A percentile compares a stretch with the other conserved stretches of the same genome.
Conservation (phyloP, 2,797 vertebrate genomes). For the Hippocampus kuda region DNA sequence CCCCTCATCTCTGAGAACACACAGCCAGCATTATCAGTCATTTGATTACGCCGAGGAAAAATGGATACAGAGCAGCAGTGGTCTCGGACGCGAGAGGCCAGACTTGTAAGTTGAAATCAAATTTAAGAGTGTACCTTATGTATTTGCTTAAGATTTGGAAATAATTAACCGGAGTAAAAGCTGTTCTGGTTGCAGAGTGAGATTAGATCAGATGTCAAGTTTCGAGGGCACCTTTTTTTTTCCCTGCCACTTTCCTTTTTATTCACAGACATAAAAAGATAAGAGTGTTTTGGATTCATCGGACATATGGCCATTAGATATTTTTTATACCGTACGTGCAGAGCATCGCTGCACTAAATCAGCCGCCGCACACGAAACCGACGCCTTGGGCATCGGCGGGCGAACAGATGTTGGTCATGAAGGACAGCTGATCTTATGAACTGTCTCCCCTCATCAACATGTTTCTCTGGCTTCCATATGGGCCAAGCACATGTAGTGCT, state of each 20-base stretch:
- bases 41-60: slow-evolving; percentile 70
- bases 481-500: slow-evolving; percentile 44
- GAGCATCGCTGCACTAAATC: slow-evolving; percentile 6
- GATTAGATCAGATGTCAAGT: slow-evolving; percentile 58
- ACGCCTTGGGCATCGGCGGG: slow-evolving; percentile 42
- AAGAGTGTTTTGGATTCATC: slow-evolving; percentile 38
- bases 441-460: slow-evolving; percentile 47
- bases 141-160: slow-evolving; percentile 74
- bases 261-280: slow-evolving; percentile 39
- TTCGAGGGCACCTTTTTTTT: slow-evolving; percentile 35
- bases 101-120: slow-evolving; percentile 68
- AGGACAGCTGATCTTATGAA: slow-evolving; percentile 64
- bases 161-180: slow-evolving; percentile 73
- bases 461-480: slow-evolving; percentile 58
- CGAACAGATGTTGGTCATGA: slow-evolving; percentile 63
- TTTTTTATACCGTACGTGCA: slow-evolving; percentile 22
- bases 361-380: not conserved
- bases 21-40: slow-evolving; percentile 68
- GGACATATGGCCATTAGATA: slow-evolving; percentile 38
- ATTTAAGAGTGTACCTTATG: slow-evolving; percentile 68
- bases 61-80: slow-evolving; percentile 65
- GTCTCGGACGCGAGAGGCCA: slow-evolving; percentile 63
- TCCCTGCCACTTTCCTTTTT: slow-evolving; percentile 48
- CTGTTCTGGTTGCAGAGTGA: slow-evolving; percentile 61
- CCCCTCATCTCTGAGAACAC: slow-evolving; percentile 61